Evolutionary conservation across 2,888 invertebrate species (phyloP).

Genomic region (Noctua pronuba): DNA sequence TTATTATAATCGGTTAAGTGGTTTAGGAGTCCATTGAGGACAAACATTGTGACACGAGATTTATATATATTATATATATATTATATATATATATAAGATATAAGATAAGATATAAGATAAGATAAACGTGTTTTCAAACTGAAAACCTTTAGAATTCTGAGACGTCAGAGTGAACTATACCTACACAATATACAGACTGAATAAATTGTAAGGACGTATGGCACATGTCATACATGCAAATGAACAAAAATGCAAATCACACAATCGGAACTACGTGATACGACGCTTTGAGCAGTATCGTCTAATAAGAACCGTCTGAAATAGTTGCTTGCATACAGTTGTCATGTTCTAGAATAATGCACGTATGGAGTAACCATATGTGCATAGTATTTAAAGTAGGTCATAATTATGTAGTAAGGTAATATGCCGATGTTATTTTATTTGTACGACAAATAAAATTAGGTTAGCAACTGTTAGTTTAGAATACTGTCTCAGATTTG

Average conservation of each 20-base stretch:
- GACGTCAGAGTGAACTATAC: conserved; percentile 6
- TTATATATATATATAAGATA: too few species aligned
- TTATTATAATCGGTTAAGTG: too few species aligned
- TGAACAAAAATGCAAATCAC: conserved; percentile 23
- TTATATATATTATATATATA: too few species aligned
- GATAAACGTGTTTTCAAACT: conserved; percentile 2
- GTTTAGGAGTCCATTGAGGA: too few species aligned
- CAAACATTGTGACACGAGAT: too few species aligned
- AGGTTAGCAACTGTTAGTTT: not conserved
- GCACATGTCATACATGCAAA: conserved; percentile 19
- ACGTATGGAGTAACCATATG: too few species aligned
- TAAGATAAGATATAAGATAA: too few species aligned
- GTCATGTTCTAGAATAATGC: not conserved
- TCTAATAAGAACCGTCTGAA: not conserved
- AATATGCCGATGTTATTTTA: not conserved
- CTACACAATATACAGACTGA: not conserved
- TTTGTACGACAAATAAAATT: not conserved
- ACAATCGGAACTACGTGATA: not conserved
- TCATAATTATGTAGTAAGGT: too few species aligned
- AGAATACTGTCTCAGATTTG: not conserved
- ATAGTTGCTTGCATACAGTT: not conserved
- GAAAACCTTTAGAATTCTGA: not conserved
- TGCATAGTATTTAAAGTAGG: too few species aligned
- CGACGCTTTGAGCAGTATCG: not conserved
- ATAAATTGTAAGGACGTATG: not conserved